Percentiles rank a stretch among this genome's conserved stretches.
These are phyloP conservation scores for Ophraella communa DNA, from an alignment of 2,888 invertebrate genomes.

Conservation along the genomic window DNA sequence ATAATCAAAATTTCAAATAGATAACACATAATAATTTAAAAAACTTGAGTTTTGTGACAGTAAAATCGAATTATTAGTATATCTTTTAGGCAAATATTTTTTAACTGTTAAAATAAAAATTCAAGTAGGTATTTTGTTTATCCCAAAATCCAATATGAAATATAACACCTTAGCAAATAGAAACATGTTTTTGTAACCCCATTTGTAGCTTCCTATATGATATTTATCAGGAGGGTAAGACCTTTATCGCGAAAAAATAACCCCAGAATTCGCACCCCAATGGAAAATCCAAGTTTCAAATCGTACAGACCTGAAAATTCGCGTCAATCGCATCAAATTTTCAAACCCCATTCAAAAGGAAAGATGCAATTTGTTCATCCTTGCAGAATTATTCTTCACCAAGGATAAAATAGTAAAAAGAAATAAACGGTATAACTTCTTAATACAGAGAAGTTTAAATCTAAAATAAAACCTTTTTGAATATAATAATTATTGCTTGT, in stretches of 20 bases:
- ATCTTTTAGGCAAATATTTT: not conserved
- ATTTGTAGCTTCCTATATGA: slow-evolving; percentile 20
- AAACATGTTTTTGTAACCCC: slow-evolving; percentile 21
- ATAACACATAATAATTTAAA: too few species aligned
- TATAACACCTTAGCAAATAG: slow-evolving; percentile 13
- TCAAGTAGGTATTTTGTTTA: not conserved
- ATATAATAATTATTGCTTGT: too few species aligned
- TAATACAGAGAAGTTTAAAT: not conserved
- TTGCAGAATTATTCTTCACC: slow-evolving; percentile 22
- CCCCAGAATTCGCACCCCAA: slow-evolving; percentile 28
- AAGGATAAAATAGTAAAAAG: slow-evolving; percentile 13
- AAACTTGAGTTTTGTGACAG: too few species aligned
- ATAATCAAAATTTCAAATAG: too few species aligned
- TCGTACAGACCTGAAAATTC: slow-evolving; percentile 29
- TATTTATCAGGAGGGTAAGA: slow-evolving; percentile 23
- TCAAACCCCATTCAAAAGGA: slow-evolving; percentile 33
- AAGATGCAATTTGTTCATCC: slow-evolving; percentile 33
- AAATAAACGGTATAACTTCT: slow-evolving; percentile 8
- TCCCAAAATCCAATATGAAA: slow-evolving; percentile 9
- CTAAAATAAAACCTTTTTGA: not conserved
- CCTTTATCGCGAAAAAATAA: slow-evolving; percentile 25
- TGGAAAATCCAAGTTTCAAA: slow-evolving; percentile 23
- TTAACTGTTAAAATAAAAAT: not conserved
- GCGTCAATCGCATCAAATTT: slow-evolving; percentile 34
- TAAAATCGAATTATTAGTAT: too few species aligned